These are phyloP conservation scores for Catonia carolina DNA, from an alignment of 2,888 invertebrate genomes.

Conservation along the genomic window DNA sequence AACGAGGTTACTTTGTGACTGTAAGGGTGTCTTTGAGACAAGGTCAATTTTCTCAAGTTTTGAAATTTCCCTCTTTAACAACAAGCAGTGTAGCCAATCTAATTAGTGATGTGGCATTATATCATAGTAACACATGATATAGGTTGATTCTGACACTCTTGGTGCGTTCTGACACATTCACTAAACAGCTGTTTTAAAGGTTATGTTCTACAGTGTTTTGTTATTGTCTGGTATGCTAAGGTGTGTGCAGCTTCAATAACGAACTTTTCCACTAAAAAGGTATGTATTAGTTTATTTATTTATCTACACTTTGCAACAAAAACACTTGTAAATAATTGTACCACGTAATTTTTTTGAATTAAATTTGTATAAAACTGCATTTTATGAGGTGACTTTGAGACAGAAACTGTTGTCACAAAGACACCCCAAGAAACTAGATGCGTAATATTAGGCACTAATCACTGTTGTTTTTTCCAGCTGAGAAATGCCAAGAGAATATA, in stretches of 20 bases:
- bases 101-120: neutral
- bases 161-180: too few species aligned
- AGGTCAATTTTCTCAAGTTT: neutral
- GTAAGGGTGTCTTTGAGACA: neutral
- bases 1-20: conserved; percentile 2
- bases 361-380: neutral
- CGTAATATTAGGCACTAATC: neutral
- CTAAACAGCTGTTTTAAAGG: conserved; percentile 2
- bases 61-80: neutral
- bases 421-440: neutral
- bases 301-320: neutral
- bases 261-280: neutral
- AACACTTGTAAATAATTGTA: conserved; percentile 5
- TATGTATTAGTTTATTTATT: conserved; percentile 2
- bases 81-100: neutral
- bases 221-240: neutral
- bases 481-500: conserved; percentile 7
- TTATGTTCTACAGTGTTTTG: neutral
- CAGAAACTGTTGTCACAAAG: conserved; percentile 4
- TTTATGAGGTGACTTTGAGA: neutral
- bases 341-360: neutral
- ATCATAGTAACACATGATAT: neutral
- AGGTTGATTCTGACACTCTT: neutral
- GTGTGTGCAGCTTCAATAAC: neutral
- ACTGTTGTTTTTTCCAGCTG: neutral